phyloP scores from a whole-genome alignment of 2,888 invertebrate genomes.

The Lapara coniferarum region DNA sequence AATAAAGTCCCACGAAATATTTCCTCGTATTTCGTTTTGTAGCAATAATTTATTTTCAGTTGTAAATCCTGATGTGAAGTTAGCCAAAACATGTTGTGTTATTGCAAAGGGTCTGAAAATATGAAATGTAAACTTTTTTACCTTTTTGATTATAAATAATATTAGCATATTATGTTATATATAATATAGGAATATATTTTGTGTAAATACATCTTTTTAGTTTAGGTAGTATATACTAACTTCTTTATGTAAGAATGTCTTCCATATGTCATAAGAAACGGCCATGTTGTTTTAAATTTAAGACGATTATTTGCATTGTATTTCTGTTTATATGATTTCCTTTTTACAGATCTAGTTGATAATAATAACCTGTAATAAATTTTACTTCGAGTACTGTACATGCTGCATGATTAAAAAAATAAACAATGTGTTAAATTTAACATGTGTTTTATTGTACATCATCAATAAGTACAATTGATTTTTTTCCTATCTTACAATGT shows the following conservation, averaged over 20 bases:
- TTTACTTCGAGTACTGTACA: background rate
- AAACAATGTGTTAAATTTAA: background rate
- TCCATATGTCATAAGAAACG: conserved; percentile 21
- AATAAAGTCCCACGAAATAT: conserved; percentile 14
- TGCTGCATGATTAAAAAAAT: background rate
- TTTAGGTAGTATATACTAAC: background rate
- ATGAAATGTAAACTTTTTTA: background rate
- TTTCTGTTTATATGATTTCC: conserved; percentile 38
- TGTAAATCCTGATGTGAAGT: background rate
- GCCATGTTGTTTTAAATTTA: conserved; percentile 47
- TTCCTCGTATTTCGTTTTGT: background rate
- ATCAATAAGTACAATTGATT: too few relatives aligned
- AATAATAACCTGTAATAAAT: conserved; percentile 4
- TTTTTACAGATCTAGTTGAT: conserved; percentile 25
- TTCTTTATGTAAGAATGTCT: conserved; percentile 1
- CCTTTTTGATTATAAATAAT: too few relatives aligned
- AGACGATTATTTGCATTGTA: conserved; percentile 45
- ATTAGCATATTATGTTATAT: too few relatives aligned
- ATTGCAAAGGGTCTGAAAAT: background rate
- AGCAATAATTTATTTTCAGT: background rate
- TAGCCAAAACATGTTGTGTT: conserved; percentile 6
- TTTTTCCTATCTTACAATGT: too few relatives aligned
- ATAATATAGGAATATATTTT: too few relatives aligned
- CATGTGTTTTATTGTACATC: background rate
- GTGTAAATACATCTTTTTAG: too few relatives aligned